Percentiles rank a stretch among this genome's conserved stretches.
Conservation (phyloP, 1,140 invertebrate species). For the Leptoteleia sp. region DNA sequence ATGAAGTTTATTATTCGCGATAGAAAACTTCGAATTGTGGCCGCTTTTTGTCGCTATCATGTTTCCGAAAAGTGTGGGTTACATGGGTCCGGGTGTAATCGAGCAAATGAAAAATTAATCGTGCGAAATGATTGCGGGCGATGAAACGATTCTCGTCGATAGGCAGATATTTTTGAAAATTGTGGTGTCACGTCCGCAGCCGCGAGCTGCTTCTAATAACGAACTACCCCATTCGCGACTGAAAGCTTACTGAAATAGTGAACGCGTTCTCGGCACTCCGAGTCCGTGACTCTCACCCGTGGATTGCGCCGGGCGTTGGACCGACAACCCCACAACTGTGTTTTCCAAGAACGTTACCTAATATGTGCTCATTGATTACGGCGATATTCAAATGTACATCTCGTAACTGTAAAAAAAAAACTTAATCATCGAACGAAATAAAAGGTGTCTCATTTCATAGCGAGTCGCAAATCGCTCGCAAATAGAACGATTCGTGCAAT, state of each 20-base stretch:
- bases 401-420: too few species aligned
- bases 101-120: not conserved
- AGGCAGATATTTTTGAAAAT: conserved; percentile 14
- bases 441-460: too few species aligned
- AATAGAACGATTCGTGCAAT: too few species aligned
- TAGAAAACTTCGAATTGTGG: not conserved
- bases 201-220: conserved; percentile 61
- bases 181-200: conserved; percentile 46
- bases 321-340: conserved; percentile 46
- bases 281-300: conserved; percentile 29
- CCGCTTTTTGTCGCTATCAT: too few species aligned
- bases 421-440: too few species aligned
- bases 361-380: too few species aligned
- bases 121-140: not conserved
- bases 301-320: conserved; percentile 59
- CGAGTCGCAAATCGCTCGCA: too few species aligned
- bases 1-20: not conserved
- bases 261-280: conserved; percentile 36
- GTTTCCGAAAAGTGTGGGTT: too few species aligned
- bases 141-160: not conserved
- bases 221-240: conserved; percentile 65
- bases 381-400: too few species aligned
- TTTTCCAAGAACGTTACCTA: conserved; percentile 48
- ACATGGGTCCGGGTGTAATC: too few species aligned
- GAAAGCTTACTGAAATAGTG: conserved; percentile 60